phyloP scores from a whole-genome alignment of 2,797 vertebrate genomes.

The Sciurus vulgaris region DNA sequence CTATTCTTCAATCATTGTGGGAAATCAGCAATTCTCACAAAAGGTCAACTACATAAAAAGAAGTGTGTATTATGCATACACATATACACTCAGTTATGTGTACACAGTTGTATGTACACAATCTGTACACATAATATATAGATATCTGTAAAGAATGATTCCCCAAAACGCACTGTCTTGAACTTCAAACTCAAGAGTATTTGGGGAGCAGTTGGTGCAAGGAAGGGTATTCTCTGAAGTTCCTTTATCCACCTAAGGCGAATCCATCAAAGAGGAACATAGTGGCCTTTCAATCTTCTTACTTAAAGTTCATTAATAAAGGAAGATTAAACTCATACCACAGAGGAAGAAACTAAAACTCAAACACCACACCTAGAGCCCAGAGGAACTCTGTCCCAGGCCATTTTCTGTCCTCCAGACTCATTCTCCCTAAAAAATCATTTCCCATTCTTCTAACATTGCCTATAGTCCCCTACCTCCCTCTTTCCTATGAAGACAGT shows the following conservation, averaged over 20 bases:
- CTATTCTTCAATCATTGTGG: conserved; percentile 48
- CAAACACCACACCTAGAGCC: not conserved
- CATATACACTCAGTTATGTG: not conserved
- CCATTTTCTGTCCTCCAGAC: not conserved
- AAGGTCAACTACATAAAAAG: conserved; percentile 48
- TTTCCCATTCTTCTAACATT: not conserved
- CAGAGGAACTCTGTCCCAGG: not conserved
- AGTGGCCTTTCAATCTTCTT: not conserved
- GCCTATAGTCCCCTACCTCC: not conserved
- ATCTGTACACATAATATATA: not conserved
- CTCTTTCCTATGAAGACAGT: not conserved
- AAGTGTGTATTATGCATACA: not conserved
- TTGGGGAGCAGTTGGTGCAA: not conserved
- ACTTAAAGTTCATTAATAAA: not conserved
- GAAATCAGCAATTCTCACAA: conserved; percentile 54
- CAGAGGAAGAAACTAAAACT: not conserved
- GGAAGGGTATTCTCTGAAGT: not conserved
- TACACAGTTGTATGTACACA: not conserved
- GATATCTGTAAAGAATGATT: not conserved
- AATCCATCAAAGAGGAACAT: not conserved
- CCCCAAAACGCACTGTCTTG: not conserved
- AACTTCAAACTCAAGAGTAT: not conserved
- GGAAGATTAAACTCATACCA: not conserved
- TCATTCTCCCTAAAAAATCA: not conserved
- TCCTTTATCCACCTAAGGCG: not conserved